Base-by-base conservation (phyloP, 2,113 vertebrate genomes). In the Herpailurus yagouaroundi region DNA sequence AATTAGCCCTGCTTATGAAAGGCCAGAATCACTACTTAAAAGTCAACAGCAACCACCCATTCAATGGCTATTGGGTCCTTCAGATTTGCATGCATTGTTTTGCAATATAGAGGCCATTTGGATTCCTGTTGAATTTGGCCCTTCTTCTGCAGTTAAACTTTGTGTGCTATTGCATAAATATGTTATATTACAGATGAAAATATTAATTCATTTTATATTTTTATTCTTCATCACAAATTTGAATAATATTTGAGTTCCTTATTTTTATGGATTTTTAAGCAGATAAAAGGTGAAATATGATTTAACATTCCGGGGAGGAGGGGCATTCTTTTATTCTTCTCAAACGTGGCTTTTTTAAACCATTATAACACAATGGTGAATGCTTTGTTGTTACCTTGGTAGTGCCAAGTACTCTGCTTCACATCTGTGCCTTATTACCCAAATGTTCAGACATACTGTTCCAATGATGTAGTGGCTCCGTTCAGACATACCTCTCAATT, bases 341-440 rank as follows among this genome's bases (percentile, higher is more conserved):
- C 66, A 63, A 60, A 57, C 36, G 3, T 71, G 52, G 92, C 97
- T 96, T 81, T 96, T 98, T 97, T 95, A 96, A 96, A 73, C 94
- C 96, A 79, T 93, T 95, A 29, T 18, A 98, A 94, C 93, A 92
- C 79, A 93, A 66, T 79, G 52, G 73, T 84, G 94, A 98, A 95
- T 96, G 81, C 97, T 96, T 93, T 91, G 97, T 63, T 90, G 92
- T 96, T 91, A 97, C 92, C 83, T 96, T 98, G 96, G 79, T 97
- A 97, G 94, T 98, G 98, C 98, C 98, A 98, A 97, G 97, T 98
- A 80, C 71, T 97, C 98, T 68, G 91, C 94, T 98, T 97, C 98
- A 98, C 99, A 99, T 99, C 98, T 99, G 99, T 98, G 98, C 89
- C 98, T 99, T 97, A 97, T 99, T 98, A 99, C 97, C 94, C 96